phyloP scores from a whole-genome alignment of 1,140 invertebrate genomes.

The Vanessa atalanta region DNA sequence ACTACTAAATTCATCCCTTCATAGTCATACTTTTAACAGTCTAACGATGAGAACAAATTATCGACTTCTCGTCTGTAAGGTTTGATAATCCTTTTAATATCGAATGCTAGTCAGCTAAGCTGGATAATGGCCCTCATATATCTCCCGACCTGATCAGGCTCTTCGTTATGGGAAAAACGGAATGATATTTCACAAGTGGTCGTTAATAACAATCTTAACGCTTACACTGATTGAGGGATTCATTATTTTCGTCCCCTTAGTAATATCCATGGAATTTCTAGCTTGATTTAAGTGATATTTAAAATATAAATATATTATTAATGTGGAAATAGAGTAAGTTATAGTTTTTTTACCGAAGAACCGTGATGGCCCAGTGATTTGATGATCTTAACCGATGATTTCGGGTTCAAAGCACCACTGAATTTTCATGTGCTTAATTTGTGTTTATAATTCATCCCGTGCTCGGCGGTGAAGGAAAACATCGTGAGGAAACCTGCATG shows the following conservation, averaged over 20 bases:
- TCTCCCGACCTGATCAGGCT: slow-evolving; percentile 11
- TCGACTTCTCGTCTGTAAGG: neutral
- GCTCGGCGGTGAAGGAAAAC: no score
- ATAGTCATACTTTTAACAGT: no score
- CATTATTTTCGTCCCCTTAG: neutral
- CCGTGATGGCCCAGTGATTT: no score
- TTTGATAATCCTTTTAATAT: slow-evolving; percentile 20
- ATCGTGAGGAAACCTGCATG: no score
- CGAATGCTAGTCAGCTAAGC: slow-evolving; percentile 11
- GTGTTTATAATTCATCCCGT: no score
- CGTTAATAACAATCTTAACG: slow-evolving; percentile 26
- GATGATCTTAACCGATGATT: no score
- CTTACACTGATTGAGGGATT: slow-evolving; percentile 11
- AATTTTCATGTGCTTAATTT: no score
- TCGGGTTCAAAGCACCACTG: no score
- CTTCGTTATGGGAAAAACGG: slow-evolving; percentile 15
- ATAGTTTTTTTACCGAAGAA: no score
- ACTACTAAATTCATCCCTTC: no score
- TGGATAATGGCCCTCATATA: slow-evolving; percentile 13
- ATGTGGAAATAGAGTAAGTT: no score
- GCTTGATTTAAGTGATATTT: neutral
- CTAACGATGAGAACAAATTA: neutral
- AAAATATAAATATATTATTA: no score
- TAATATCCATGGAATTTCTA: neutral
- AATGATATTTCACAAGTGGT: slow-evolving; percentile 21